Conservation (phyloP, 2,113 vertebrate species). For the Accipiter virgatus region DNA sequence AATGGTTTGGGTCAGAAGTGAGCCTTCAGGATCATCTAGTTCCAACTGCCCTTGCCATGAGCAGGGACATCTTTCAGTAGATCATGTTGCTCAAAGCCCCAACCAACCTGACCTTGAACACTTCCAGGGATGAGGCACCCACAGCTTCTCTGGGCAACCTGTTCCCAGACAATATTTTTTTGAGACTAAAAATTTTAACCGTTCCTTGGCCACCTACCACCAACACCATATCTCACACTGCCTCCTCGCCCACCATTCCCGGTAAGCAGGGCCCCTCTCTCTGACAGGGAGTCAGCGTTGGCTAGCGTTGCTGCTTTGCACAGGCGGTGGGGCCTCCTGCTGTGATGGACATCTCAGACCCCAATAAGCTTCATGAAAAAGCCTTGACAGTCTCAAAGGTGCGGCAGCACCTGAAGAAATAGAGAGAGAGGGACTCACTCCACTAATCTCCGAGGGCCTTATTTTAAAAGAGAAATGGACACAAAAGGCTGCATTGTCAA, state of each 20-base stretch:
- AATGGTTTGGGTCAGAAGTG: background rate
- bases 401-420: background rate
- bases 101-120: background rate
- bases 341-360: background rate
- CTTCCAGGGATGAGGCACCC: background rate
- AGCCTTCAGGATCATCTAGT: background rate
- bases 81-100: background rate
- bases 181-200: background rate
- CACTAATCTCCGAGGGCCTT: background rate
- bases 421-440: background rate
- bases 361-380: background rate
- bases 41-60: background rate
- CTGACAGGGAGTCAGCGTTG: background rate
- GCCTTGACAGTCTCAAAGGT: background rate
- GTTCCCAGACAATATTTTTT: background rate
- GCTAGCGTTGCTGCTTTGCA: background rate
- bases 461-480: background rate
- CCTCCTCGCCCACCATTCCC: rapidly evolving
- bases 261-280: background rate
- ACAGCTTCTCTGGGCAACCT: background rate
- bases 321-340: background rate
- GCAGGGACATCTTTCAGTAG: background rate
- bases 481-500: background rate
- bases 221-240: background rate
- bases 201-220: background rate